These are phyloP conservation scores for Australoheros scitulus DNA, from an alignment of 2,113 vertebrate species.

Conservation along the genomic window DNA sequence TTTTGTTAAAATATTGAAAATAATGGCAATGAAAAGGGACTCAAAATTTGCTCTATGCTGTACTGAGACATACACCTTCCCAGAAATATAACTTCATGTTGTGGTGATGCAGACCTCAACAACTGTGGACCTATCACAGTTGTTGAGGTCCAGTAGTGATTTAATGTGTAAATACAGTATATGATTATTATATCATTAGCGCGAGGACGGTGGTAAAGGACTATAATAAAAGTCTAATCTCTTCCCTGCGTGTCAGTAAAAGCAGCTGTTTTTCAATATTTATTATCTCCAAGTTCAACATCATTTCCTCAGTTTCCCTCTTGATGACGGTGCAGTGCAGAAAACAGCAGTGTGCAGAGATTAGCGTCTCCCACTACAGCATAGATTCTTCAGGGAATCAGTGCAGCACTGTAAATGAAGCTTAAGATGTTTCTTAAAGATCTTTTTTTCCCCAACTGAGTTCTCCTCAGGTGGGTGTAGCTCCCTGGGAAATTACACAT, in stretches of 20 bases:
- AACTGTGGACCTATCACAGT: background rate
- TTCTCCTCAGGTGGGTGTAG: background rate
- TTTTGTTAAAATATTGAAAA: background rate
- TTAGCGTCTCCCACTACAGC: background rate
- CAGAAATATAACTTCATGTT: background rate
- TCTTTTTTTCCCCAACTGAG: background rate
- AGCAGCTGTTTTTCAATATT: background rate
- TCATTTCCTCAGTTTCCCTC: background rate
- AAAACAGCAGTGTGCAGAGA: background rate
- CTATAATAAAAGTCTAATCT: background rate
- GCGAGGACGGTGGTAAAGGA: no score
- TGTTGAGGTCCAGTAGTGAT: no score
- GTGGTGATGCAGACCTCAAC: no score
- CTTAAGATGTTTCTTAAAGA: background rate
- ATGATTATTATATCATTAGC: background rate
- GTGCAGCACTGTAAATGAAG: background rate
- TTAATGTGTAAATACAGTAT: background rate
- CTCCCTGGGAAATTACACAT: background rate
- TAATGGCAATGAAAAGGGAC: background rate
- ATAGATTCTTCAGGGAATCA: background rate
- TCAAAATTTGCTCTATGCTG: background rate
- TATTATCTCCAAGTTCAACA: background rate
- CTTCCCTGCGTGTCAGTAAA: no score
- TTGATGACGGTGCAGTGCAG: background rate
- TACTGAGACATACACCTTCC: background rate